A percentile compares a stretch with the other conserved stretches of the same genome.
Evolutionary conservation across 2,797 vertebrate genomes (phyloP).

Genomic region (Coregonus suidteri): DNA sequence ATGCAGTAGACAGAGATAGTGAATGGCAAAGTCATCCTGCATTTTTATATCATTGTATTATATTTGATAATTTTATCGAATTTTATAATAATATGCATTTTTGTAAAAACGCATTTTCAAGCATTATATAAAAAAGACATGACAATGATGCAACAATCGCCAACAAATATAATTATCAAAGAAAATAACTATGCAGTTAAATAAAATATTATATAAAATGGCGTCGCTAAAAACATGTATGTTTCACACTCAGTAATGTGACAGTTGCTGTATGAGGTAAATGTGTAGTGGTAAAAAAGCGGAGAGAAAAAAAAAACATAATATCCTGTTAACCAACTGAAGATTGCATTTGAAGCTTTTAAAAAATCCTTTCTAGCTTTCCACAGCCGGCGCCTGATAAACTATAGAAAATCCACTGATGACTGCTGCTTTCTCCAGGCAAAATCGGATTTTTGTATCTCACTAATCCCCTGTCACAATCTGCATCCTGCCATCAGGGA

Average conservation of each 20-base stretch:
- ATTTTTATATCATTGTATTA: too few relatives aligned
- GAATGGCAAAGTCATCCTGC: too few relatives aligned
- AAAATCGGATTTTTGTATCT: constrained; percentile 90
- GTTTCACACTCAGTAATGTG: constrained; percentile 27
- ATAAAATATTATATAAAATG: not conserved
- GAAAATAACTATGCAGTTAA: not conserved
- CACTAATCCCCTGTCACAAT: constrained; percentile 88
- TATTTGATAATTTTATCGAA: too few relatives aligned
- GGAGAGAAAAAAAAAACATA: not conserved
- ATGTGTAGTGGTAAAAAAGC: constrained; percentile 13
- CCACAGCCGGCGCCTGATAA: constrained; percentile 66
- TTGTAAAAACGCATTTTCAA: too few relatives aligned
- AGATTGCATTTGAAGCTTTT: constrained; percentile 66
- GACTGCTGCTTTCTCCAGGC: constrained; percentile 78
- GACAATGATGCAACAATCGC: too few relatives aligned
- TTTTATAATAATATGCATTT: too few relatives aligned
- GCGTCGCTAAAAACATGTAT: not conserved
- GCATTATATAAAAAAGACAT: too few relatives aligned
- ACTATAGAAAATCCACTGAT: constrained; percentile 78
- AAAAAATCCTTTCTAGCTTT: constrained; percentile 49
- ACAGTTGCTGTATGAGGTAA: constrained; percentile 18
- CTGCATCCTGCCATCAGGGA: constrained; percentile 85
- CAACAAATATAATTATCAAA: not conserved
- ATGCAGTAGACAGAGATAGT: not conserved
- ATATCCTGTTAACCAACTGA: constrained; percentile 60